Conservation (phyloP, 2,113 vertebrate genomes). For the Vulpes vulpes region DNA sequence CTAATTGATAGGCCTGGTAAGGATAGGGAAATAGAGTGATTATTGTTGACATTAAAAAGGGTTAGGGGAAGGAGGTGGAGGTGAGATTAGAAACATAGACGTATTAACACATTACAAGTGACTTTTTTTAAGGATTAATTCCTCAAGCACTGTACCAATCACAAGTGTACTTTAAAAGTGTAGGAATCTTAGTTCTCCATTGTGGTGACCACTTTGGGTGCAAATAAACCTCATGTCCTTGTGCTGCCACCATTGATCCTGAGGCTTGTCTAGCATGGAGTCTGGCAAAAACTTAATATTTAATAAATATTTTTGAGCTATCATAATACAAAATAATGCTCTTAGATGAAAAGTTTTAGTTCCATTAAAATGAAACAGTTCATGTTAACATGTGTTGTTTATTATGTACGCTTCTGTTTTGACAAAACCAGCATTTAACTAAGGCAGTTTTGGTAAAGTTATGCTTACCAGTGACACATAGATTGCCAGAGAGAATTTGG, state of each 20-base stretch:
- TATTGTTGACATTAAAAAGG: slow-evolving; percentile 29
- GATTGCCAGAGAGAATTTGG: slow-evolving; percentile 55
- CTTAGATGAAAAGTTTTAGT: slow-evolving; percentile 43
- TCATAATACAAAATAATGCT: slow-evolving; percentile 46
- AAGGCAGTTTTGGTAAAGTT: slow-evolving; percentile 45
- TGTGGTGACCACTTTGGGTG: slow-evolving; percentile 1
- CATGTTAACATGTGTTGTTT: slow-evolving; percentile 47
- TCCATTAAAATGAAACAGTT: slow-evolving; percentile 52
- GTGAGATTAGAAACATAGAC: slow-evolving; percentile 29
- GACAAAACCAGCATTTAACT: not conserved
- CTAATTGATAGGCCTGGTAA: slow-evolving; percentile 13
- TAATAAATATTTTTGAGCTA: slow-evolving; percentile 37
- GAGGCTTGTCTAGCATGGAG: not conserved
- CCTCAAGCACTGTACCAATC: not conserved
- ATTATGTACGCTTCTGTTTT: slow-evolving; percentile 43
- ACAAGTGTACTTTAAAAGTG: slow-evolving; percentile 30
- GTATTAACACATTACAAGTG: slow-evolving; percentile 6
- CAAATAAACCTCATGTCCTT: slow-evolving; percentile 1
- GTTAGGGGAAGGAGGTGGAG: not conserved
- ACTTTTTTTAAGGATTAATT: slow-evolving; percentile 47
- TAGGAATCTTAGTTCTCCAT: not conserved
- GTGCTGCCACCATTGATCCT: slow-evolving; percentile 11
- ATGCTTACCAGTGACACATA: slow-evolving; percentile 28
- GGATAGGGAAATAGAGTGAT: slow-evolving; percentile 52
- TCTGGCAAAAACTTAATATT: not conserved